These are phyloP conservation scores for Noctua janthina DNA, from an alignment of 2,888 invertebrate genomes.

Conservation along the genomic window DNA sequence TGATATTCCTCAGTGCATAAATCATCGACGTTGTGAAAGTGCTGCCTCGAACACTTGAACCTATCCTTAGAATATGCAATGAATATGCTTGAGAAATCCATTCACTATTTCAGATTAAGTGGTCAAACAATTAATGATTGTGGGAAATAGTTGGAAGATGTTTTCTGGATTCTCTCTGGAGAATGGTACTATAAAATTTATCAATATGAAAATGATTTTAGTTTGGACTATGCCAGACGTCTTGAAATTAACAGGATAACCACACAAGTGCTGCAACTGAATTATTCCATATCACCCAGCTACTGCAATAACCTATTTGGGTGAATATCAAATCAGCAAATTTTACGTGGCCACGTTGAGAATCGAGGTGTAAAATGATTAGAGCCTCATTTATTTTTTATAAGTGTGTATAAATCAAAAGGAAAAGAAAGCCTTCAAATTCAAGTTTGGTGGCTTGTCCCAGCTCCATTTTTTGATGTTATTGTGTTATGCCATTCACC, in stretches of 20 bases:
- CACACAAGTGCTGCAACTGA: background rate
- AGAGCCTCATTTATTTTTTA: too few relatives aligned
- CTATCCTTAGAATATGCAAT: slow-evolving; percentile 30
- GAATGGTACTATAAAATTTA: too few relatives aligned
- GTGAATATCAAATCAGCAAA: too few relatives aligned
- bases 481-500: too few relatives aligned
- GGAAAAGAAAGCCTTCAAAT: too few relatives aligned
- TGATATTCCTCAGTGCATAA: slow-evolving; percentile 52
- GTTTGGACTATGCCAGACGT: background rate
- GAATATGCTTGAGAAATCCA: slow-evolving; percentile 35
- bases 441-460: too few relatives aligned
- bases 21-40: slow-evolving; percentile 58
- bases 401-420: too few relatives aligned
- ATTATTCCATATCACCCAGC: background rate
- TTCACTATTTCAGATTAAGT: slow-evolving; percentile 31
- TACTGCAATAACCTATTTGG: background rate
- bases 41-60: slow-evolving; percentile 34
- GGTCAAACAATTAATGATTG: background rate
- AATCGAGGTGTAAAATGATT: too few relatives aligned
- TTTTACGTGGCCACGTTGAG: too few relatives aligned
- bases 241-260: background rate
- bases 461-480: too few relatives aligned
- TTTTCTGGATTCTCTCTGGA: background rate
- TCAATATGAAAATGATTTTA: too few relatives aligned
- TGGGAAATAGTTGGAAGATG: slow-evolving; percentile 4